phyloP scores from a whole-genome alignment of 2,888 invertebrate genomes.

The Drosophila anomalipes region DNA sequence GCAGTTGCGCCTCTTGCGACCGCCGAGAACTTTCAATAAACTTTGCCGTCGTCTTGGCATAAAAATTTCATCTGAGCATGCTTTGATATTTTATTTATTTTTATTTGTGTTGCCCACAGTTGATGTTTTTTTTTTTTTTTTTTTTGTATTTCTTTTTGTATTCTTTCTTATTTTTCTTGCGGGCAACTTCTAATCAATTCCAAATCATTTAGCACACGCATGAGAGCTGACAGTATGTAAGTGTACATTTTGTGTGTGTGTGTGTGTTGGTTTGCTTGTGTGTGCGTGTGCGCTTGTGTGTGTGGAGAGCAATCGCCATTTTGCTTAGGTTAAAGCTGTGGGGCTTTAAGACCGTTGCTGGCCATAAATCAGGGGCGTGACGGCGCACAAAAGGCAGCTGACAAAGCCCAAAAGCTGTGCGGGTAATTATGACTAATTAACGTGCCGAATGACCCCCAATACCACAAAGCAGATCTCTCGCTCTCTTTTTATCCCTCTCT shows the following conservation, averaged over 20 bases:
- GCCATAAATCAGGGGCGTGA: conserved; percentile 77
- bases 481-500: background rate
- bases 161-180: conserved; percentile 27
- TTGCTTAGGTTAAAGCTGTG: conserved; percentile 65
- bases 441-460: conserved; percentile 47
- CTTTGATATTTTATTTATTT: conserved; percentile 79
- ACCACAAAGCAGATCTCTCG: conserved; percentile 4
- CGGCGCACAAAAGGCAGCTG: conserved; percentile 74
- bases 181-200: conserved; percentile 73
- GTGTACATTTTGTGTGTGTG: conserved; percentile 9
- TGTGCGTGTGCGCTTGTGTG: conserved; percentile 1
- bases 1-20: conserved; percentile 39
- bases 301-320: conserved; percentile 49
- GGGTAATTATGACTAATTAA: conserved; percentile 78
- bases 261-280: conserved; percentile 2
- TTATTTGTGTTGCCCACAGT: conserved; percentile 60
- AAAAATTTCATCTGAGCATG: conserved; percentile 72
- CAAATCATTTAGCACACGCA: conserved; percentile 78
- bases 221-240: conserved; percentile 65
- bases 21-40: conserved; percentile 69
- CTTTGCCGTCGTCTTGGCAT: conserved; percentile 59
- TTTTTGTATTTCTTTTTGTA: conserved; percentile 25
- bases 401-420: conserved; percentile 76
- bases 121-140: conserved; percentile 2
- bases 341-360: conserved; percentile 63